Percentiles rank a stretch among this genome's conserved stretches.
phyloP scores from a whole-genome alignment of 2,113 vertebrate genomes.

The Dendropsophus ebraccatus region DNA sequence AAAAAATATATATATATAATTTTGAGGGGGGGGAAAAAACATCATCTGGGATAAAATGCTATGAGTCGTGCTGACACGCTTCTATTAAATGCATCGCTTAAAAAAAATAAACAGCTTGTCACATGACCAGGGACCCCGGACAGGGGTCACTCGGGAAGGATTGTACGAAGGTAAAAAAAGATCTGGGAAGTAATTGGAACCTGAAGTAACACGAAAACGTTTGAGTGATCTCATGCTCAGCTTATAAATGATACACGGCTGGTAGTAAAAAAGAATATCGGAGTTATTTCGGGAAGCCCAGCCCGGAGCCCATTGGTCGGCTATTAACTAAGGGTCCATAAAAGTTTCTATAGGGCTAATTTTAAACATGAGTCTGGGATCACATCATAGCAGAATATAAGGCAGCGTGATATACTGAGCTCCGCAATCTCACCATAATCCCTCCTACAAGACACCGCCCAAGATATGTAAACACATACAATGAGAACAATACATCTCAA shows the following conservation, averaged over 20 bases:
- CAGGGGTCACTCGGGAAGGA: conserved; percentile 69
- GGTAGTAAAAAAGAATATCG: conserved; percentile 76
- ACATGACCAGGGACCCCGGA: conserved; percentile 62
- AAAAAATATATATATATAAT: no score
- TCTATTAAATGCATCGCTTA: conserved; percentile 17
- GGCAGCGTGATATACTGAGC: background rate
- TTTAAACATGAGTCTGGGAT: conserved; percentile 47
- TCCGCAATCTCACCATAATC: background rate
- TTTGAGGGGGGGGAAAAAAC: no score
- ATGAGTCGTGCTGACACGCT: conserved; percentile 23
- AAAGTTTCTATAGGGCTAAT: conserved; percentile 43
- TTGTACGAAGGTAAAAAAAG: conserved; percentile 72
- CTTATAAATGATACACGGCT: conserved; percentile 72
- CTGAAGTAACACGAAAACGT: conserved; percentile 74
- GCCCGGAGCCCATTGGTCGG: conserved; percentile 37
- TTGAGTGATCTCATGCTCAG: conserved; percentile 77
- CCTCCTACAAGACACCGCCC: background rate
- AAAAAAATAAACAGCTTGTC: conserved; percentile 67
- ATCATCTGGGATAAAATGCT: no score
- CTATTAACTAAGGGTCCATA: conserved; percentile 51
- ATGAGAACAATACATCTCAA: no score
- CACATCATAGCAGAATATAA: conserved; percentile 52
- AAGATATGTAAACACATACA: background rate
- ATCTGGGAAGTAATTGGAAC: conserved; percentile 73
- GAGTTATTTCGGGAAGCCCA: conserved; percentile 74